These are phyloP conservation scores for Xestobium rufovillosum DNA, from an alignment of 2,888 invertebrate genomes.

Conservation along the genomic window DNA sequence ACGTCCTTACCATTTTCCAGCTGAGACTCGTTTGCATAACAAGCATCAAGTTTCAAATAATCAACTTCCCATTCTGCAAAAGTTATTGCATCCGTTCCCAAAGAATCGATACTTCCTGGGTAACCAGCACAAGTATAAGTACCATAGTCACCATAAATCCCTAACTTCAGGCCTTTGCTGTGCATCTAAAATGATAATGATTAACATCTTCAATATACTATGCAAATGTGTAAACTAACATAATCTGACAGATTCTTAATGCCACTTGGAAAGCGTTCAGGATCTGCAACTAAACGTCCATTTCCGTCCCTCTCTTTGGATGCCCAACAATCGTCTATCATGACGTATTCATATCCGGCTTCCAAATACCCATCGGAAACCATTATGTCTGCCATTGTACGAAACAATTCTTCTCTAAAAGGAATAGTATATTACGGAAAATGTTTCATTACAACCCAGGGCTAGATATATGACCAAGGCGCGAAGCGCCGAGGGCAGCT, in stretches of 20 bases:
- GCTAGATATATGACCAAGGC: no score
- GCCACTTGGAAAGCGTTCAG: constrained; percentile 52
- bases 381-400: constrained; percentile 49
- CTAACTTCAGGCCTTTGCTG: constrained; percentile 65
- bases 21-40: constrained; percentile 54
- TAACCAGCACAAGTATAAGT: constrained; percentile 69
- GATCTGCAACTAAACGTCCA: constrained; percentile 49
- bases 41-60: constrained; percentile 77
- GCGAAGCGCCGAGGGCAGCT: no score
- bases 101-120: constrained; percentile 62
- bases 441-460: no score
- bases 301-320: constrained; percentile 43
- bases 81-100: constrained; percentile 61
- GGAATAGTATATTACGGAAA: no score
- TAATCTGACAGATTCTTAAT: constrained; percentile 53
- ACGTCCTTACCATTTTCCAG: constrained; percentile 43
- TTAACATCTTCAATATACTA: constrained; percentile 29
- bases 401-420: constrained; percentile 49
- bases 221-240: constrained; percentile 41
- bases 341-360: constrained; percentile 54
- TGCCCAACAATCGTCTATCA: constrained; percentile 58
- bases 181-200: constrained; percentile 51
- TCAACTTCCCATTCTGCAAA: constrained; percentile 77
- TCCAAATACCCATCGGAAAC: constrained; percentile 52
- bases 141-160: constrained; percentile 77